phyloP scores from a whole-genome alignment of 2,888 invertebrate genomes.

The Coleophora flavipennella region DNA sequence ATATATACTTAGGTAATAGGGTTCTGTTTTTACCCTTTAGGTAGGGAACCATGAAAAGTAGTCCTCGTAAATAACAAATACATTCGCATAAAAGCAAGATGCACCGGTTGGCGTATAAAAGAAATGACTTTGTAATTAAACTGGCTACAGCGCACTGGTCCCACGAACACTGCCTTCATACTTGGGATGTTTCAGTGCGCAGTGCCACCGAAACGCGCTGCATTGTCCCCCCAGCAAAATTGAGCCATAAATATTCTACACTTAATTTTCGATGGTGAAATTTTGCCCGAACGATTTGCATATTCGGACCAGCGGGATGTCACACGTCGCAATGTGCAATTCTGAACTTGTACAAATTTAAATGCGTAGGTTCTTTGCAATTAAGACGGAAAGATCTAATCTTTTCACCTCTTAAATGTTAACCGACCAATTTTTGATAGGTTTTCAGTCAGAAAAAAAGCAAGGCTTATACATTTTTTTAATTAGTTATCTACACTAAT shows the following conservation, averaged over 20 bases:
- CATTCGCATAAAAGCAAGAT: slow-evolving; percentile 36
- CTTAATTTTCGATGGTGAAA: slow-evolving; percentile 54
- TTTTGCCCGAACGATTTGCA: slow-evolving; percentile 42
- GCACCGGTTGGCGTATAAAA: slow-evolving; percentile 35
- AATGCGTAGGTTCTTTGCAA: too few species aligned
- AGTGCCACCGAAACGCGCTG: slow-evolving; percentile 38
- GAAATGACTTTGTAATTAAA: slow-evolving; percentile 49
- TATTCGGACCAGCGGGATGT: slow-evolving; percentile 31
- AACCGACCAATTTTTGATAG: too few species aligned
- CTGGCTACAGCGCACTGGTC: slow-evolving; percentile 27
- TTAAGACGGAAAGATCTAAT: too few species aligned
- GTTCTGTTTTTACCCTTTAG: too few species aligned
- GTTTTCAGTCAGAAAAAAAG: too few species aligned
- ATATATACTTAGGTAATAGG: too few species aligned
- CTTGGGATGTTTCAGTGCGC: slow-evolving; percentile 34
- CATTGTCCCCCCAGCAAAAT: slow-evolving; percentile 47
- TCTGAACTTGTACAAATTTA: background rate
- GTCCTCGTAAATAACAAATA: slow-evolving; percentile 61
- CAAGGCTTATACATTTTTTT: too few species aligned
- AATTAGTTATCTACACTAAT: too few species aligned
- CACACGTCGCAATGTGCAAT: slow-evolving; percentile 20
- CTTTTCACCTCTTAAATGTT: too few species aligned
- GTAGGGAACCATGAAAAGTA: too few species aligned
- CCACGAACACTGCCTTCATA: slow-evolving; percentile 37
- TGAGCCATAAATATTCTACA: slow-evolving; percentile 66